Base-by-base conservation (phyloP, 1,140 invertebrate species). In the Danaus plexippus region DNA sequence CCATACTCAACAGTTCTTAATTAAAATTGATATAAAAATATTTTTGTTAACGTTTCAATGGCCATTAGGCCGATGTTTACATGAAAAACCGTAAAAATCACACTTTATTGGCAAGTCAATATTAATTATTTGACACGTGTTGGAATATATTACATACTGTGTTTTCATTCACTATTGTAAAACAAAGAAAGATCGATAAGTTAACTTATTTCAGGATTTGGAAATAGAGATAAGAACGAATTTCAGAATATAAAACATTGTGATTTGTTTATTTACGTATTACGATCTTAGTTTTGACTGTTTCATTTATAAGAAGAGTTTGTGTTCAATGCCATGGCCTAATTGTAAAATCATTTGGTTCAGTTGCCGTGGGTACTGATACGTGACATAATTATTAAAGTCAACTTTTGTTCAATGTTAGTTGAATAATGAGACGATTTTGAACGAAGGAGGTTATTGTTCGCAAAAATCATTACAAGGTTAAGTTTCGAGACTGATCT, bases 371-470 rank as follows among this genome's bases (percentile, higher is more conserved):
- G 22, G 22, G 22, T 32, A 32, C 22, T 15, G 40, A 44, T 53
- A 65, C 66, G 66, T 62, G 63, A 57, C 52, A 47, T 58, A 55
- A 62, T 67, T 62, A 49, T 22, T 9, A 54, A 15, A 43, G 22
- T 52, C 9, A 57, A 47, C 11, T 48, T 44, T 52, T 47, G 15
- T 67, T 67, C 65, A 67, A 64, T 67, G 62, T 64, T 54, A 59
- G 61, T 56, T 57, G 54, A 57, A 53, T 50, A 59, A 62, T 54
- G 51, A 61, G 53, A 63, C 55, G 55, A 61, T 59, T 64, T 61
- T 61, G 61, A 63, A 52, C 61, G 48, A 59, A 63, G 54, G 59
- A 66, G 60, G 59, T 60, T 66, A 47, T 53, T 50, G 57, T 62
- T 52, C 54, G 56, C 54, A 13, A 11, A 32, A 32, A 7, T 32